Evolutionary conservation across 2,113 vertebrate species (phyloP).

Genomic region (Caracal caracal): DNA sequence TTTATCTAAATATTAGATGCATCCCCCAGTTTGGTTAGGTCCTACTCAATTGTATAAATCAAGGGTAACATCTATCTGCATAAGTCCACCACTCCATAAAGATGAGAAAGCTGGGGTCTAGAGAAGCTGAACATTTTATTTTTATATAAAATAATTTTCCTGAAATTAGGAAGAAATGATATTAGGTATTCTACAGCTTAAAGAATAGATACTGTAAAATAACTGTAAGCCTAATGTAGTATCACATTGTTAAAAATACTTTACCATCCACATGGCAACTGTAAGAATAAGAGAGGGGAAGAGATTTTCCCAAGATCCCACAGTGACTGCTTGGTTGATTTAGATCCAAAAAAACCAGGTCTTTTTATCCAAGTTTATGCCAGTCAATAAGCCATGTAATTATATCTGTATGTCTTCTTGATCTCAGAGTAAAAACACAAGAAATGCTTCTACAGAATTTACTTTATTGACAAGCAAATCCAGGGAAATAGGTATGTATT

Average conservation of each 20-base stretch:
- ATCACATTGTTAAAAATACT: neutral
- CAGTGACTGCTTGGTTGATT: neutral
- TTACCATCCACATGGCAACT: neutral
- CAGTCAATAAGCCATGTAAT: neutral
- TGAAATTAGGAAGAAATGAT: neutral
- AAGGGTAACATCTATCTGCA: neutral
- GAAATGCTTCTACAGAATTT: conserved; percentile 43
- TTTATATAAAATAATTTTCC: neutral
- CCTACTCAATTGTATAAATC: neutral
- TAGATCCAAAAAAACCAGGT: neutral
- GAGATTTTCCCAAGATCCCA: neutral
- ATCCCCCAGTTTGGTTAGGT: neutral
- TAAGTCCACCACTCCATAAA: neutral
- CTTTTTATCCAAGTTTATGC: neutral
- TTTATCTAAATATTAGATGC: neutral
- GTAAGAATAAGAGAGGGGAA: neutral
- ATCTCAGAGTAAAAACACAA: conserved; percentile 20
- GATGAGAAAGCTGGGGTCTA: neutral
- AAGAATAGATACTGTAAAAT: neutral
- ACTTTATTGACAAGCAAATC: conserved; percentile 71
- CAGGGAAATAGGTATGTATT: neutral
- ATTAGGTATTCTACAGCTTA: neutral
- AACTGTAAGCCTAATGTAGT: neutral
- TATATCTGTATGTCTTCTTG: neutral
- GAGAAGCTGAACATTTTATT: neutral